Conservation (phyloP, 1,140 invertebrate species). For the Teleogryllus occipitalis region DNA sequence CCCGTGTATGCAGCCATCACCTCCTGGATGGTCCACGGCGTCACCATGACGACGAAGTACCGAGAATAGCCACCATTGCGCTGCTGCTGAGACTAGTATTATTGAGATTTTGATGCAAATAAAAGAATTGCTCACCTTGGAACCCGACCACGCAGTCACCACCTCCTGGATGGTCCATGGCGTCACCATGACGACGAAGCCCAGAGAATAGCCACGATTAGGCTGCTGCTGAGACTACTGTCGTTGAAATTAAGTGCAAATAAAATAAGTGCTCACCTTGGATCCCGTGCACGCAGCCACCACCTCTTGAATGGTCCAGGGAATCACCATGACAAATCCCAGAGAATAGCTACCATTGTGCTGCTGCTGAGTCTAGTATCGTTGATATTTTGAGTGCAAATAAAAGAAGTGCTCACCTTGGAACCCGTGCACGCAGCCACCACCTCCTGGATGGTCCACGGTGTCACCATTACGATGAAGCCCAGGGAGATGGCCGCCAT, state of each 20-base stretch:
- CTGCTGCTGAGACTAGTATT: no score
- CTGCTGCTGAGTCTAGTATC: no score
- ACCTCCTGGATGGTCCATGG: slow-evolving; percentile 84
- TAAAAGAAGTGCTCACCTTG: slow-evolving; percentile 39
- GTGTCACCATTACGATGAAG: slow-evolving; percentile 81
- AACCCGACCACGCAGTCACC: slow-evolving; percentile 74
- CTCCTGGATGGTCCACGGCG: slow-evolving; percentile 80
- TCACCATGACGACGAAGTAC: slow-evolving; percentile 83
- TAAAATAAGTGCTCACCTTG: slow-evolving; percentile 37
- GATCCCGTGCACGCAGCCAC: slow-evolving; percentile 77
- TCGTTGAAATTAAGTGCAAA: background rate
- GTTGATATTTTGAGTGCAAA: no score
- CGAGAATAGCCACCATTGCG: no score
- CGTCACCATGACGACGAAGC: slow-evolving; percentile 80
- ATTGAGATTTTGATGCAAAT: no score
- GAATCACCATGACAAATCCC: slow-evolving; percentile 81
- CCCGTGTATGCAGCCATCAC: slow-evolving; percentile 79
- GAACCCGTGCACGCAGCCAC: slow-evolving; percentile 77
- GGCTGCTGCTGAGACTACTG: slow-evolving; percentile 34
- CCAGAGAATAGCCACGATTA: slow-evolving; percentile 81
- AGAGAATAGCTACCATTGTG: no score
- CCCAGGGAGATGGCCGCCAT: slow-evolving; percentile 82
- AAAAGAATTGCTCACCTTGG: slow-evolving; percentile 40
- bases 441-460: slow-evolving; percentile 81
- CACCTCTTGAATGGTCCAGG: slow-evolving; percentile 81